Conservation (phyloP, 2,113 vertebrate species). For the Mustelus asterias region DNA sequence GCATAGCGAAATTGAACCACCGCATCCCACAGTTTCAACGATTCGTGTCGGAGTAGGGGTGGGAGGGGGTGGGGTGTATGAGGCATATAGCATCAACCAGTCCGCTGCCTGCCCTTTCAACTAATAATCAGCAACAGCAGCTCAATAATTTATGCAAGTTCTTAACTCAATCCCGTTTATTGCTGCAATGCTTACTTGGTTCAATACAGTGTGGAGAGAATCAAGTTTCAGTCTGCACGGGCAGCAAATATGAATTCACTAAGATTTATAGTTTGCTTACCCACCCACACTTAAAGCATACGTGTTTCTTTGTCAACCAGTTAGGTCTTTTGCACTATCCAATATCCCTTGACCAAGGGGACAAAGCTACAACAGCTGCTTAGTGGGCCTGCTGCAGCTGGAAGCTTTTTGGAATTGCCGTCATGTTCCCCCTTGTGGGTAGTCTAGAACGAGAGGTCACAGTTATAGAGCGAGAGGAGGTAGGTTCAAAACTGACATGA, state of each 20-base stretch:
- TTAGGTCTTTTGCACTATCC: neutral
- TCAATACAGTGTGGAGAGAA: neutral
- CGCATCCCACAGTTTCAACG: neutral
- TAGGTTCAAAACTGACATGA: too few species aligned
- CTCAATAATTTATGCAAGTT: neutral
- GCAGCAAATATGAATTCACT: neutral
- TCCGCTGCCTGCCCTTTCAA: neutral
- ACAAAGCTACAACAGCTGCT: neutral
- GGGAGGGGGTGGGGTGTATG: neutral
- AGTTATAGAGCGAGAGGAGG: too few species aligned
- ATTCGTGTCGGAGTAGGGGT: neutral
- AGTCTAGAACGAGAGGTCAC: too few species aligned
- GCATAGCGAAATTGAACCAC: neutral
- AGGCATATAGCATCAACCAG: neutral
- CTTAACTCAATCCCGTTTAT: neutral
- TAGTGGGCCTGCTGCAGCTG: neutral
- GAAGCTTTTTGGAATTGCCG: neutral
- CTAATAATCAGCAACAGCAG: neutral
- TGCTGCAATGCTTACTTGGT: neutral
- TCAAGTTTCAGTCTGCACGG: neutral
- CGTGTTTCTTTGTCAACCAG: neutral
- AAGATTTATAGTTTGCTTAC: neutral
- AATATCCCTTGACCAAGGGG: neutral
- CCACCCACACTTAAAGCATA: neutral
- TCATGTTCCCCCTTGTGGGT: neutral